These are phyloP conservation scores for Perodicticus potto DNA, from an alignment of 2,797 vertebrate species.

Conservation along the genomic window DNA sequence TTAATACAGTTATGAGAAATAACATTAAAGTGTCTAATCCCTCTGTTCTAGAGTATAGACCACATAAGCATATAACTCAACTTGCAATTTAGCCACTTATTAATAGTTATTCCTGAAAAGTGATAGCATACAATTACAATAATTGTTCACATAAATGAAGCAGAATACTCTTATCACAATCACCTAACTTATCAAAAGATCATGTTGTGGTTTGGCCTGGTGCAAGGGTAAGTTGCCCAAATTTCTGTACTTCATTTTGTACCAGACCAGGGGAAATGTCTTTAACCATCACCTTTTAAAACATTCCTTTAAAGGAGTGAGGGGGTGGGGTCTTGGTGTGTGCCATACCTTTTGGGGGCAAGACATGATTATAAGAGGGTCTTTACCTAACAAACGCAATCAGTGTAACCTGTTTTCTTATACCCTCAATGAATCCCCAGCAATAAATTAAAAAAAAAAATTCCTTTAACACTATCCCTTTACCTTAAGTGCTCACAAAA, in stretches of 20 bases:
- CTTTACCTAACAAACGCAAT: too few species aligned
- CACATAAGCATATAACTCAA: neutral
- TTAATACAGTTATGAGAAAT: neutral
- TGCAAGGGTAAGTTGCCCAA: neutral
- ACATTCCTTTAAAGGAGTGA: too few species aligned
- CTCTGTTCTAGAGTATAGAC: neutral
- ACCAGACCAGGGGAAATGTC: neutral
- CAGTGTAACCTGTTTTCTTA: too few species aligned
- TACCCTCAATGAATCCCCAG: too few species aligned
- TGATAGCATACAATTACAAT: neutral
- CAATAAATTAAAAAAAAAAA: too few species aligned
- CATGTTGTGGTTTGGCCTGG: neutral
- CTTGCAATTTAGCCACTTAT: neutral
- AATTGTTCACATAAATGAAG: neutral
- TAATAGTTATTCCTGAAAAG: neutral
- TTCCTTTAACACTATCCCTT: neutral
- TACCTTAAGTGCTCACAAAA: neutral
- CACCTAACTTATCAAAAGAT: slow-evolving; percentile 19
- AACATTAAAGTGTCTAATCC: neutral
- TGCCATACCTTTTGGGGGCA: too few species aligned
- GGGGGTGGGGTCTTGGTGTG: too few species aligned
- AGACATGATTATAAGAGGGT: too few species aligned
- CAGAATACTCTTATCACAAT: neutral
- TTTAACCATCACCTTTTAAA: slow-evolving; percentile 19
- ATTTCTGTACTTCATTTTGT: neutral